These are phyloP conservation scores for Alectoris magna DNA, from an alignment of 2,797 vertebrate species.

Conservation along the genomic window DNA sequence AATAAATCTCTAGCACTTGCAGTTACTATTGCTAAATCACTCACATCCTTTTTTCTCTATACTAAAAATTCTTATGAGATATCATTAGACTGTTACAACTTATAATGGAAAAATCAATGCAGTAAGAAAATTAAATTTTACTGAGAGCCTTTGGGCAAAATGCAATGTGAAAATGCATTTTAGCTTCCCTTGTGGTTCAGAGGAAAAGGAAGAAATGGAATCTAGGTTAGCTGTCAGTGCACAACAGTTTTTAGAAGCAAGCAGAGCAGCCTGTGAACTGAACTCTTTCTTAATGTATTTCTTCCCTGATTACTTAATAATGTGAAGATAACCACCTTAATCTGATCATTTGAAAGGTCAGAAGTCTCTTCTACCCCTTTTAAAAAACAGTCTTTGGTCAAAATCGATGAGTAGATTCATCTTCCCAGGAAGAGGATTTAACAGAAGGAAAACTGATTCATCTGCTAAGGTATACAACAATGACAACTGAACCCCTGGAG, in stretches of 20 bases:
- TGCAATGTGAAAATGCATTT: slow-evolving; percentile 94
- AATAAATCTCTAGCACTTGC: slow-evolving; percentile 53
- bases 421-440: slow-evolving; percentile 76
- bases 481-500: slow-evolving; percentile 75
- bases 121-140: slow-evolving; percentile 97
- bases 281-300: slow-evolving; percentile 86
- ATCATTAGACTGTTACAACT: slow-evolving; percentile 89
- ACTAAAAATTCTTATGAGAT: slow-evolving; percentile 85
- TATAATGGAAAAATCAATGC: slow-evolving; percentile 92
- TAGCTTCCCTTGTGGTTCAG: slow-evolving; percentile 87
- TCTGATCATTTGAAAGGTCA: slow-evolving; percentile 91
- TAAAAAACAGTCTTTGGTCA: slow-evolving; percentile 83
- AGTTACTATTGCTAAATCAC: slow-evolving; percentile 76
- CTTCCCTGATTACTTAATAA: slow-evolving; percentile 89
- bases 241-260: slow-evolving; percentile 75
- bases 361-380: slow-evolving; percentile 83
- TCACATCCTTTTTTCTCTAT: slow-evolving; percentile 74
- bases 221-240: slow-evolving; percentile 81
- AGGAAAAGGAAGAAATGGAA: slow-evolving; percentile 82
- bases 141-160: slow-evolving; percentile 96
- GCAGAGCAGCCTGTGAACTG: slow-evolving; percentile 75
- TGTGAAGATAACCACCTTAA: slow-evolving; percentile 87
- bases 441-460: slow-evolving; percentile 82
- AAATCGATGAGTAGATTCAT: slow-evolving; percentile 80
- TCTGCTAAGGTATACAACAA: slow-evolving; percentile 78